phyloP scores from a whole-genome alignment of 2,888 invertebrate genomes.

The Diplolepis rosae region DNA sequence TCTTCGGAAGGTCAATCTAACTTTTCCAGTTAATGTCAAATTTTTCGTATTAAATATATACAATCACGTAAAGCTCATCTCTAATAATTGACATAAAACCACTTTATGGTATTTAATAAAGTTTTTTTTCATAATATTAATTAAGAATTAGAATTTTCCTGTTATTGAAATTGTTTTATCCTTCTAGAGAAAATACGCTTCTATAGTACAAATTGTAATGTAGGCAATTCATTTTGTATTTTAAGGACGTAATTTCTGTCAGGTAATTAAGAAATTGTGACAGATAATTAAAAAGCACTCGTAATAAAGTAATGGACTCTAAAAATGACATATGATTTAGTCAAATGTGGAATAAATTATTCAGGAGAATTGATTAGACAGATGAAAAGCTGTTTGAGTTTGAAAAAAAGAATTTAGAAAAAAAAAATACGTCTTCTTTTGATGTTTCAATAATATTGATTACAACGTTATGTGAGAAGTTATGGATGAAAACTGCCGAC shows the following conservation, averaged over 20 bases:
- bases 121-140: no score
- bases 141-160: not conserved
- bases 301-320: not conserved
- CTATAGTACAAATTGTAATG: no score
- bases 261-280: not conserved
- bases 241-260: not conserved
- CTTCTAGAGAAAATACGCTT: no score
- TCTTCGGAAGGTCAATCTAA: not conserved
- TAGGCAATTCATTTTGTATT: no score
- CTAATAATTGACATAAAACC: no score
- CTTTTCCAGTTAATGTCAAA: no score
- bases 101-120: no score
- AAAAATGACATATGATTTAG: not conserved
- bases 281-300: not conserved
- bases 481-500: slow-evolving; percentile 24
- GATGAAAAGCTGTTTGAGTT: not conserved
- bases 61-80: no score
- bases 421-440: not conserved
- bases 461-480: slow-evolving; percentile 8
- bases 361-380: not conserved
- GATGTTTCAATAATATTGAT: not conserved
- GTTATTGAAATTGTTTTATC: not conserved
- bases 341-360: not conserved
- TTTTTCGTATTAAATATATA: no score
- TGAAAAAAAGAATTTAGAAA: not conserved